These are phyloP conservation scores for Amphipoea oculea DNA, from an alignment of 2,888 invertebrate genomes.

Conservation along the genomic window DNA sequence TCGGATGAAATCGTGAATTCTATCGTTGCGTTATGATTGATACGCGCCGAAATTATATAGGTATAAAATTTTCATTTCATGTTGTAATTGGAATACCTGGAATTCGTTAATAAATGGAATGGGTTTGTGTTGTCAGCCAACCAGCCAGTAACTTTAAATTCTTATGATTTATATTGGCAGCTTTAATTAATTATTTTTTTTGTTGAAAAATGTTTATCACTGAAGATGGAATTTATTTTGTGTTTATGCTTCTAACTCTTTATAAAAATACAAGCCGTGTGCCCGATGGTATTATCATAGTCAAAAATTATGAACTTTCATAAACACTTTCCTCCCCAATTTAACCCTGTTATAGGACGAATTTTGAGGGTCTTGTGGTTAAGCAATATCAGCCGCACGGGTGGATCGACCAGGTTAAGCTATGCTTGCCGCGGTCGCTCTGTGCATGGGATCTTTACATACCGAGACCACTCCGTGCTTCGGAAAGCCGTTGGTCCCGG, in stretches of 20 bases:
- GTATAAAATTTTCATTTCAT: conserved; percentile 7
- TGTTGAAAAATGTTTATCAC: neutral
- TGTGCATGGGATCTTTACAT: no score
- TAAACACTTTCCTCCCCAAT: neutral
- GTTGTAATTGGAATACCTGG: conserved; percentile 13
- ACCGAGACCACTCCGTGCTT: no score
- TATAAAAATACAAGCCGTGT: neutral
- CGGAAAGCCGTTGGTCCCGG: no score
- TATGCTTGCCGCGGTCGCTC: no score
- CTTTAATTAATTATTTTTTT: neutral
- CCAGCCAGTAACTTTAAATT: neutral
- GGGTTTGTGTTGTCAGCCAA: neutral
- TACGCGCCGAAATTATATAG: conserved; percentile 26
- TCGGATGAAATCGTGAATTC: conserved; percentile 44
- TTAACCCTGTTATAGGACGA: neutral
- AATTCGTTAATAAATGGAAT: conserved; percentile 13
- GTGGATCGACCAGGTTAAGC: no score
- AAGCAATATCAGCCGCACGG: no score
- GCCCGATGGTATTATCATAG: neutral
- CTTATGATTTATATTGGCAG: neutral
- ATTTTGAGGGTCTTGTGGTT: neutral
- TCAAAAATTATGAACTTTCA: neutral
- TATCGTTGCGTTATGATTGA: conserved; percentile 56
- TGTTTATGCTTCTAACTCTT: no score
- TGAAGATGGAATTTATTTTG: neutral